These are phyloP conservation scores for Rotaria sp. DNA, from an alignment of 2,888 invertebrate genomes.

Conservation along the genomic window DNA sequence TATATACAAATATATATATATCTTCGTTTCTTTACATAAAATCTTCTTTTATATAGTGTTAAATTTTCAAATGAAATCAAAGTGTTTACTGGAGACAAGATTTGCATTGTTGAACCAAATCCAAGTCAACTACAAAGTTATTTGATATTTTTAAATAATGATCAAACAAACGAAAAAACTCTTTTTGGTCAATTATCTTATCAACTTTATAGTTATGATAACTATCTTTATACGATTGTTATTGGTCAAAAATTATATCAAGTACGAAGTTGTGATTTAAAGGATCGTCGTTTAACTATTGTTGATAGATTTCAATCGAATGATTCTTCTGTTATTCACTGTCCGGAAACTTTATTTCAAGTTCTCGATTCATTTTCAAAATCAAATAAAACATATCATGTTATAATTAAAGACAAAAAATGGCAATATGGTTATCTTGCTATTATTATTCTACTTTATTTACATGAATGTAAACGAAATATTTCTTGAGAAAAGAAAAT, in stretches of 20 bases:
- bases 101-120: neutral
- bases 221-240: neutral
- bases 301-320: neutral
- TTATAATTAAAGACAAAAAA: neutral
- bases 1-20: neutral
- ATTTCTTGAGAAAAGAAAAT: neutral
- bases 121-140: neutral
- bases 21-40: neutral
- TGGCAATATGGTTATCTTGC: neutral
- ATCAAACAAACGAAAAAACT: neutral
- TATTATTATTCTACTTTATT: neutral
- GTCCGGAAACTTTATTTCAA: neutral
- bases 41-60: neutral
- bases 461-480: conserved; percentile 2
- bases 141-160: neutral
- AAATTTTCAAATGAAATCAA: neutral
- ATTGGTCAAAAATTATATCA: neutral
- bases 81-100: neutral
- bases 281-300: neutral
- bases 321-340: neutral
- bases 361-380: neutral
- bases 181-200: neutral
- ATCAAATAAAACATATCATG: neutral
- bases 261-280: neutral
- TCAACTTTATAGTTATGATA: neutral